Evolutionary conservation across 1,140 invertebrate genomes (phyloP).

Genomic region (Chelonus insularis): DNA sequence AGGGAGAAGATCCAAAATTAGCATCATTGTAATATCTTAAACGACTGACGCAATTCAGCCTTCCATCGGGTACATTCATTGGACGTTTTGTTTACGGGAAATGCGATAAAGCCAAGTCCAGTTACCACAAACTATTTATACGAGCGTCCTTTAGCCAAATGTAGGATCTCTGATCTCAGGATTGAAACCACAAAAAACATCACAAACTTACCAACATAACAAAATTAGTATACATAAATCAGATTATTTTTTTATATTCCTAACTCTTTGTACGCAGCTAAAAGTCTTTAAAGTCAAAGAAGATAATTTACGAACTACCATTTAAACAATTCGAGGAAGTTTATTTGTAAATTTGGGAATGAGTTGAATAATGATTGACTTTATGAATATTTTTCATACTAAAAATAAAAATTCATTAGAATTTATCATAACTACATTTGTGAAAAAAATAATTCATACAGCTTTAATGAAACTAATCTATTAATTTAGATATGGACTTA

Average conservation of each 20-base stretch:
- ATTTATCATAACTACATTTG: no score
- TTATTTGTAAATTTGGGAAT: no score
- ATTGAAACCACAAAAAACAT: neutral
- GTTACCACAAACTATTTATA: neutral
- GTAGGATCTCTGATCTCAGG: neutral
- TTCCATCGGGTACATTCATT: constrained; percentile 1
- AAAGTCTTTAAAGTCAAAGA: neutral
- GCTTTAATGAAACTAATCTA: no score
- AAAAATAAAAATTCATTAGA: no score
- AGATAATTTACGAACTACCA: no score
- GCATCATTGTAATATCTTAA: neutral
- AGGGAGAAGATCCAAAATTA: neutral
- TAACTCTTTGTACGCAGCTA: neutral
- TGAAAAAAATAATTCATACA: no score
- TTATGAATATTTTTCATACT: no score
- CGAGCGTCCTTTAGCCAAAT: constrained; percentile 3
- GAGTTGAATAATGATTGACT: no score
- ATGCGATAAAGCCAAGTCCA: neutral
- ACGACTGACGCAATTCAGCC: constrained; percentile 1
- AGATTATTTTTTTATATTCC: neutral
- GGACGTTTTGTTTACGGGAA: constrained; percentile 7
- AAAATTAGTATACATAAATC: neutral
- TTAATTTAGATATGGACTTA: no score
- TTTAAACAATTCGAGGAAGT: no score
- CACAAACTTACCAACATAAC: neutral